phyloP scores from a whole-genome alignment of 2,797 vertebrate species.

The Sebastes baramenuke region DNA sequence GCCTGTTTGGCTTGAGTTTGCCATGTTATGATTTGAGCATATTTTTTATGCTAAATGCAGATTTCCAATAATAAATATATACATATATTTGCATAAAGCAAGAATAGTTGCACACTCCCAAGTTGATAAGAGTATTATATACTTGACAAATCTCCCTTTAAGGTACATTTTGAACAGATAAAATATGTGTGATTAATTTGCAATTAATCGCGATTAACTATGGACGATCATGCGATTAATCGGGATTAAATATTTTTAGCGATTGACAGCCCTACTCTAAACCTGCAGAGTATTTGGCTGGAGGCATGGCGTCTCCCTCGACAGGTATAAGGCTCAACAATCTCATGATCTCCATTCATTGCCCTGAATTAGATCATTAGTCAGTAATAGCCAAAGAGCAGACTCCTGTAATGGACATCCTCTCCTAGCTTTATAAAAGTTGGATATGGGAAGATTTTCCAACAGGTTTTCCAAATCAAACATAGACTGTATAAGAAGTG shows the following conservation, averaged over 20 bases:
- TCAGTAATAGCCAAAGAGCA: neutral
- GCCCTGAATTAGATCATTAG: slow-evolving; percentile 20
- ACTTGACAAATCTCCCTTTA: too few species aligned
- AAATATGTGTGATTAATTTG: too few species aligned
- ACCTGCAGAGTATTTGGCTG: slow-evolving; percentile 31
- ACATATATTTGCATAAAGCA: too few species aligned
- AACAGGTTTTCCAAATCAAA: neutral
- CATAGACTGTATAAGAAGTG: too few species aligned
- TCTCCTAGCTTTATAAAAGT: neutral
- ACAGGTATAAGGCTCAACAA: slow-evolving; percentile 2
- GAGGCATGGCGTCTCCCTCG: neutral
- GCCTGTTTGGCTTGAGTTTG: fast-evolving
- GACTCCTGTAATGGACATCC: neutral
- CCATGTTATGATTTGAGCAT: too few species aligned
- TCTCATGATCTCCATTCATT: neutral
- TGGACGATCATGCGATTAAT: neutral
- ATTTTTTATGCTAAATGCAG: too few species aligned
- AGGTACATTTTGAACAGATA: too few species aligned
- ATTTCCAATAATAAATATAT: too few species aligned
- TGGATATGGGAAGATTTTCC: neutral
- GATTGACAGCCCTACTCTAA: neutral
- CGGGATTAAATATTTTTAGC: neutral
- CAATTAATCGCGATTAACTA: neutral
- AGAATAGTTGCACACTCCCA: too few species aligned
- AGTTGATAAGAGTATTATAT: too few species aligned